These are phyloP conservation scores for Gambusia holbrooki DNA, from an alignment of 2,113 vertebrate genomes.

Conservation along the genomic window DNA sequence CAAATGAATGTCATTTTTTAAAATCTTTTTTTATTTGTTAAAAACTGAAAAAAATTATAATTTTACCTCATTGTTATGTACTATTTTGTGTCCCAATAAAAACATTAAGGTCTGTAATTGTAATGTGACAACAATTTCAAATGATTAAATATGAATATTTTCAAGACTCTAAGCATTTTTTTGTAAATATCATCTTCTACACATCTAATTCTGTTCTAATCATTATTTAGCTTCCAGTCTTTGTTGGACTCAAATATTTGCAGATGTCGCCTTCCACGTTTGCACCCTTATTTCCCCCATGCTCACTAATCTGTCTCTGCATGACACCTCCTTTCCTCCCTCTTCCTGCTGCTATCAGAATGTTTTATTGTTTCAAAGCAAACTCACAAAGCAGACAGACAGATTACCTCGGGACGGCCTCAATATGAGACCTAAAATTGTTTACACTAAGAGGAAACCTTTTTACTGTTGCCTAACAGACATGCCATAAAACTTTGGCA, in stretches of 20 bases:
- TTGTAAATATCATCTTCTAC: too few species aligned
- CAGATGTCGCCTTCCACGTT: constrained; percentile 26
- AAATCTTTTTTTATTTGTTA: neutral
- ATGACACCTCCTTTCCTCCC: constrained; percentile 47
- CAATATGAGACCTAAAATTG: constrained; percentile 22
- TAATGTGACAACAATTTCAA: neutral
- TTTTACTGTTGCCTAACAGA: constrained; percentile 36
- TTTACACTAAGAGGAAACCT: constrained; percentile 42
- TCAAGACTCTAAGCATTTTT: neutral
- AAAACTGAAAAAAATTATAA: too few species aligned
- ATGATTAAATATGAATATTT: neutral
- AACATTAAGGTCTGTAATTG: neutral
- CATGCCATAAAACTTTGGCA: constrained; percentile 16
- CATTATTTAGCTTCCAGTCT: constrained; percentile 8
- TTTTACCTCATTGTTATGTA: neutral
- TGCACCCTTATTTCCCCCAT: constrained; percentile 22
- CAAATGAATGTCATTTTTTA: neutral
- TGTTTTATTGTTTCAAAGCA: constrained; percentile 56
- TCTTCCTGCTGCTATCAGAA: constrained; percentile 41
- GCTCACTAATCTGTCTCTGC: constrained; percentile 41
- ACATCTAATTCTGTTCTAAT: constrained; percentile 5
- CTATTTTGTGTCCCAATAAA: neutral
- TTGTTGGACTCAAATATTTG: constrained; percentile 32
- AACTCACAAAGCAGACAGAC: constrained; percentile 49
- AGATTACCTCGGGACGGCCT: constrained; percentile 45